phyloP scores from a whole-genome alignment of 2,113 vertebrate species.

The Lasiurus borealis region DNA sequence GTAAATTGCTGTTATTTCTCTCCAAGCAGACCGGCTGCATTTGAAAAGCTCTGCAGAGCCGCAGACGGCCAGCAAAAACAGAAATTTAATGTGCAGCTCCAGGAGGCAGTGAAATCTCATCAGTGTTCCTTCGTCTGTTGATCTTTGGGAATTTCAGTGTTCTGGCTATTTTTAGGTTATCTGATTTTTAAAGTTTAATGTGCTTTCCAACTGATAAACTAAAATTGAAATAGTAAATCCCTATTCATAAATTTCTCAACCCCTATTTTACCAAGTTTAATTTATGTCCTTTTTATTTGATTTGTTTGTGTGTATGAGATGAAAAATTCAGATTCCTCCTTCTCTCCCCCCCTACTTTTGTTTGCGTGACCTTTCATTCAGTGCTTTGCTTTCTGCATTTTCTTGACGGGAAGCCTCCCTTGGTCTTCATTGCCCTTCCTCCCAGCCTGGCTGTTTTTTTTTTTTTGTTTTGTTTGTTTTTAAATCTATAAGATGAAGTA shows the following conservation, averaged over 20 bases:
- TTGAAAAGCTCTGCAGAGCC: neutral
- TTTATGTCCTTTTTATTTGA: constrained; percentile 16
- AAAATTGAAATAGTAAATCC: neutral
- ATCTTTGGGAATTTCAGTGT: constrained; percentile 12
- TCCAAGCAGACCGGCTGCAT: neutral
- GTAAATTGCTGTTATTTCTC: neutral
- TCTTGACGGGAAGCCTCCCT: neutral
- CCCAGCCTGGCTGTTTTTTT: neutral
- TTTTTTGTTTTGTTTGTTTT: neutral
- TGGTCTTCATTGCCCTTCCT: neutral
- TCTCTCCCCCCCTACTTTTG: neutral
- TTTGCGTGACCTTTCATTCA: neutral
- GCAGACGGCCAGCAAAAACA: neutral
- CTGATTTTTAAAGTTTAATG: constrained; percentile 53
- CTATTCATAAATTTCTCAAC: constrained; percentile 36
- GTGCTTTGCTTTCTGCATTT: neutral
- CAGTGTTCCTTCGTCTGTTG: neutral
- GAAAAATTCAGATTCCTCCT: neutral
- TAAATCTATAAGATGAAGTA: neutral
- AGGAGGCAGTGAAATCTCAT: neutral
- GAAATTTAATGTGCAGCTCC: neutral
- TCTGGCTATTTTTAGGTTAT: constrained; percentile 55
- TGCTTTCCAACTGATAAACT: constrained; percentile 51
- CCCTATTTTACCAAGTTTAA: constrained; percentile 25
- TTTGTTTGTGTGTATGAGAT: neutral